Base-by-base conservation (phyloP, 30 jellyfish, hydroid and myxozoan genomes). In the Aurelia coerulea region DNA sequence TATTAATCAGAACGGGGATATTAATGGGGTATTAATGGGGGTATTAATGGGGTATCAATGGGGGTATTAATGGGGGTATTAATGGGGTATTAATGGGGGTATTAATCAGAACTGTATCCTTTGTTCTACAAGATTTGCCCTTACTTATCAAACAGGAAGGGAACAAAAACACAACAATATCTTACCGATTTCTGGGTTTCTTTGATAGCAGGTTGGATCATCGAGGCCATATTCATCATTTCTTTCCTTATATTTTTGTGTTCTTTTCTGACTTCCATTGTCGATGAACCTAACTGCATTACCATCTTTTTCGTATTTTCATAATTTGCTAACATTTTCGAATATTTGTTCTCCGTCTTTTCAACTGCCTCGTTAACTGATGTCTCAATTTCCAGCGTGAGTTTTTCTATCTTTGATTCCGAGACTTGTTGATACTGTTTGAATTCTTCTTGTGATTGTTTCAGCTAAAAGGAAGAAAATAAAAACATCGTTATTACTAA, bases 121-220 rank as follows among this genome's bases (percentile, higher is more conserved):
- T 9, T 39, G 51, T 39, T 39, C 1, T 3, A 6, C 4, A 39
- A 39, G 0, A 3, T 3, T 39, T 9, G 6, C 51, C 51, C 51
- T 39, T 39, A 39, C 51, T 3, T 46, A 46, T 46, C 15, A 46
- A 46, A 46, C 6, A 17, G 17, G 18, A 41, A 77, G 14, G 11
- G 7, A n/a, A 5, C 0, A 51, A 10, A 59, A 50, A 77, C 49
- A 79, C 4, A 32, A 63, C 6, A 71, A 19, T 14, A 51, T 42
- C 84, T 53, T 81, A 89, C 97, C 74, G 73, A 62, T 65, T 75
- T 81, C 19, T 82, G 71, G 16, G 85, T 71, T 35, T 72, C 86
- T 35, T 59, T 39, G 19, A 81, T 56, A 16, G 90, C 60, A 2
- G 97, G 94, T 33, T 62, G 66, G 17, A 81, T 35, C 16, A 52